These are phyloP conservation scores for Mohoua ochrocephala DNA, from an alignment of 2,113 vertebrate species.

Conservation along the genomic window DNA sequence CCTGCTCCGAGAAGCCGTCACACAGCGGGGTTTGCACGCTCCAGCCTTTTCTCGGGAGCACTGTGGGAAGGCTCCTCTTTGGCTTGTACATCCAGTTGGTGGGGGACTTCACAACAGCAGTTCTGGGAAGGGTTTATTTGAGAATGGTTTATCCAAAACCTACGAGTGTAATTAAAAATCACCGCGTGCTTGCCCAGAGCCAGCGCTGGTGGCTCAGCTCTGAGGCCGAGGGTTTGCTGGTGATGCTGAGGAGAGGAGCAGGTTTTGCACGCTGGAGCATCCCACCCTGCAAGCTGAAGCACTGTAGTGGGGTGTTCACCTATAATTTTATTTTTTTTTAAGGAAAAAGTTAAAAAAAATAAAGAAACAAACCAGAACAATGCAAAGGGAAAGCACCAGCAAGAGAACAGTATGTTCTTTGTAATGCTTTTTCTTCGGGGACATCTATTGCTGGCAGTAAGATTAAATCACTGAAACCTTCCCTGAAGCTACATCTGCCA, in stretches of 20 bases:
- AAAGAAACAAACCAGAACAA: not conserved
- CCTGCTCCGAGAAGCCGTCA: not conserved
- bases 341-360: not conserved
- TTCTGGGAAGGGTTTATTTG: not conserved
- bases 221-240: not conserved
- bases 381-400: slow-evolving; percentile 51
- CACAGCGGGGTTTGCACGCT: fast-evolving
- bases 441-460: slow-evolving; percentile 60
- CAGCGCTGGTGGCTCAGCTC: not conserved
- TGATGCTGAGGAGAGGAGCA: not conserved
- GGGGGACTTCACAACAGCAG: not conserved
- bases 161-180: fast-evolving
- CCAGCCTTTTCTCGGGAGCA: not conserved
- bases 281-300: not conserved
- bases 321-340: not conserved
- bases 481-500: slow-evolving; percentile 65
- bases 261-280: not conserved
- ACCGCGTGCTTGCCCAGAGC: fast-evolving
- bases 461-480: slow-evolving; percentile 63
- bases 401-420: slow-evolving; percentile 61
- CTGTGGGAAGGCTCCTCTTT: not conserved
- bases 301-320: not conserved
- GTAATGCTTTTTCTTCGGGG: slow-evolving; percentile 50
- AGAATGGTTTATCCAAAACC: not conserved
- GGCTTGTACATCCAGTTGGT: not conserved